These are phyloP conservation scores for Drosophila acutilabella DNA, from an alignment of 2,888 invertebrate species.

Conservation along the genomic window DNA sequence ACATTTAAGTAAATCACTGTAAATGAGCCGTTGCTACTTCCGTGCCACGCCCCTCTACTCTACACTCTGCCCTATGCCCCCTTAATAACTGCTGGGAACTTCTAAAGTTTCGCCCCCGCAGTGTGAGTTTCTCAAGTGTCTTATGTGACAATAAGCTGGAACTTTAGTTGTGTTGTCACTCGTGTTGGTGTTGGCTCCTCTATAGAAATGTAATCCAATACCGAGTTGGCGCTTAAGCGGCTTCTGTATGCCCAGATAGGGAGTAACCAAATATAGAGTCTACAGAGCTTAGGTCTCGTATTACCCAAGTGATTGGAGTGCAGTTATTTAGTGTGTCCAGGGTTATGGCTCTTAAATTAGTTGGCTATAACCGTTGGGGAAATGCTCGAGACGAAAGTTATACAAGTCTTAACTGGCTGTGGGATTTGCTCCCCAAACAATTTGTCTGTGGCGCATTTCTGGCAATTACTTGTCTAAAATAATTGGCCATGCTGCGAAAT, in stretches of 20 bases:
- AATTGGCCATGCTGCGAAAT: conserved; percentile 71
- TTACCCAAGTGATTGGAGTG: conserved; percentile 53
- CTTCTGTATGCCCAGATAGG: conserved; percentile 79
- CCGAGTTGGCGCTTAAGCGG: conserved; percentile 74
- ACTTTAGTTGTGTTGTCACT: conserved; percentile 43
- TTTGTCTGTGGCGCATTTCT: conserved; percentile 54
- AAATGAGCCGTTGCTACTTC: conserved; percentile 64
- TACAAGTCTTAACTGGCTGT: conserved; percentile 58
- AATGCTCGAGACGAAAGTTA: conserved; percentile 30
- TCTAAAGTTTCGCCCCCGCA: conserved; percentile 56
- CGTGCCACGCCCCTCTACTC: background rate
- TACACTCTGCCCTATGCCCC: too few species aligned
- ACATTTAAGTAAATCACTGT: conserved; percentile 56
- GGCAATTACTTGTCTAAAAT: conserved; percentile 79
- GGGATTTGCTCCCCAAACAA: conserved; percentile 74
- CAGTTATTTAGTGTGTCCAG: conserved; percentile 59
- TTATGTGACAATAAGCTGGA: conserved; percentile 73
- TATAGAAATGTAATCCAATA: conserved; percentile 44
- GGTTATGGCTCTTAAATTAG: conserved; percentile 72
- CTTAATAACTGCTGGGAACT: conserved; percentile 17
- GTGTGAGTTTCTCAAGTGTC: conserved; percentile 77
- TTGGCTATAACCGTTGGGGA: conserved; percentile 52
- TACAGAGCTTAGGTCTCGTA: conserved; percentile 42
- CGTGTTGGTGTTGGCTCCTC: conserved; percentile 6
- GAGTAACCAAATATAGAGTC: conserved; percentile 57